These are phyloP conservation scores for Reticulitermes speratus DNA, from an alignment of 1,140 invertebrate genomes.

Conservation along the genomic window DNA sequence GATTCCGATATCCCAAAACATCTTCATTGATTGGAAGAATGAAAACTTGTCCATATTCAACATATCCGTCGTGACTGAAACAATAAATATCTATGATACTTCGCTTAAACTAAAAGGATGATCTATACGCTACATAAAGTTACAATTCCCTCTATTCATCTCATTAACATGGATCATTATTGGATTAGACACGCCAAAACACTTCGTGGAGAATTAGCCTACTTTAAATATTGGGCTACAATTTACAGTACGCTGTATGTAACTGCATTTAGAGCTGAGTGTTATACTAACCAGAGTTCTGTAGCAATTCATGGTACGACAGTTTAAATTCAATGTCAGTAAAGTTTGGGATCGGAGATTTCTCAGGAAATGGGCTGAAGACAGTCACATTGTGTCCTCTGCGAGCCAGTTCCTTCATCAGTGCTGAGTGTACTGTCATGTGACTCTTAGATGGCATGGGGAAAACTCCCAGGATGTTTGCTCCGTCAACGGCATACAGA, in stretches of 20 bases:
- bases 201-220: too few relatives aligned
- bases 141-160: too few relatives aligned
- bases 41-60: background rate
- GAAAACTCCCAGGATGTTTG: constrained; percentile 46
- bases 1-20: background rate
- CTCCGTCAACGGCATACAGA: background rate
- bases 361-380: constrained; percentile 30
- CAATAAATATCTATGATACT: too few relatives aligned
- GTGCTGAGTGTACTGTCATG: constrained; percentile 44
- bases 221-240: too few relatives aligned
- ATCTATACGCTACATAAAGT: too few relatives aligned
- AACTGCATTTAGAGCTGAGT: too few relatives aligned
- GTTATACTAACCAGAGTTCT: too few relatives aligned
- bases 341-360: constrained; percentile 20
- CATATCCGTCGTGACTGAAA: background rate
- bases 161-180: too few relatives aligned
- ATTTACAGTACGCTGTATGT: too few relatives aligned
- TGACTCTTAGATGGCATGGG: constrained; percentile 55
- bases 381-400: constrained; percentile 38
- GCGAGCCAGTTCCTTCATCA: constrained; percentile 37
- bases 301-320: too few relatives aligned
- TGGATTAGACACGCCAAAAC: too few relatives aligned
- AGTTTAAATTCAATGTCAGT: background rate
- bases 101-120: too few relatives aligned
- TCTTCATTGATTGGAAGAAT: background rate